Base-by-base conservation (phyloP, 2,888 invertebrate species). In the Drosophila kanekoi region DNA sequence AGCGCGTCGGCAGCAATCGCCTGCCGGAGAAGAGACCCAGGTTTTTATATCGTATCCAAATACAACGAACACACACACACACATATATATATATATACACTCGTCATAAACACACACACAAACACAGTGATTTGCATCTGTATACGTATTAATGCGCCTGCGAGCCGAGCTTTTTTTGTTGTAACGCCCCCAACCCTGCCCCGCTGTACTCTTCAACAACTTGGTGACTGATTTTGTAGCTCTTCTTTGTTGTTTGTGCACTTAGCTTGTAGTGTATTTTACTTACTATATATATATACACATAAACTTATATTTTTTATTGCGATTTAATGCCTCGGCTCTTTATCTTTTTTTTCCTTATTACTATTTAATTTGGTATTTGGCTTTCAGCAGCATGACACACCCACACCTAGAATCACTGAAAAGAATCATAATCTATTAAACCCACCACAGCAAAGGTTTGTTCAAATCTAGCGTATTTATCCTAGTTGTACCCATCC, bases 1-100 rank as follows among this genome's bases (percentile, higher is more conserved):
- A 97, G 93, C 95, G 97, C 75, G 94, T 97, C 79, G 97, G 97
- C 92, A 97, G 97, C 93, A 97, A 97, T 92, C 95, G 97, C 69
- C 94, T 97, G 89, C 95, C 96, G 79, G 97, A 97, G 92, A 94
- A 95, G 90, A 94, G 97, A 92, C 96, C 97, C 93, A 96, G 97
- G 96, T 96, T 94, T 89, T 91, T 91, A 92, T 90, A 81, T 77
- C 81, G 87, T 78, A 63, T 81, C 80, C 75, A 78, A 76, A 56
- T 48, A 63, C 47, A 16, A 38, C n/a, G 57, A 62, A 58, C 65
- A 61, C 53, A 23, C 44, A 44, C 58, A 51, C 47, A 60, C n/a
- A n/a, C n/a, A n/a, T n/a, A n/a, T n/a, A n/a, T n/a, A n/a, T n/a
- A n/a, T n/a, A n/a, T 49, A 57, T 65, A 38, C 58, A 64, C 52